Base-by-base conservation (phyloP, 2,113 vertebrate genomes). In the Telmatochromis sp. region DNA sequence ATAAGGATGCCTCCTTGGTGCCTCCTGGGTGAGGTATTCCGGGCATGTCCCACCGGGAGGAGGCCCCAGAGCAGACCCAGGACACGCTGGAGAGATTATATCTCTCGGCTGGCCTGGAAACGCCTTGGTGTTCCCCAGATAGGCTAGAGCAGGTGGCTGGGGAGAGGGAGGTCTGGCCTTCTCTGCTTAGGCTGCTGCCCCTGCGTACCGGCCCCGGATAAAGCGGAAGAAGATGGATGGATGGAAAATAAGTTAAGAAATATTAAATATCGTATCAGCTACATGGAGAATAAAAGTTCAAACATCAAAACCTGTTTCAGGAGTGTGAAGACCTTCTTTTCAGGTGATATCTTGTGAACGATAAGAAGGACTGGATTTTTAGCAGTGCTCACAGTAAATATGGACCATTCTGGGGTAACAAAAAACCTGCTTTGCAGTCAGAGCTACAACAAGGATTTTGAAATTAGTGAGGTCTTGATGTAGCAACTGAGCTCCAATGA, bases 121-220 rank as follows among this genome's bases (percentile, higher is more conserved):
- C 8, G 2, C 26, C 3, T 17, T 31, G 5, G 57, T 6, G 57
- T 60, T 31, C 8, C 8, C 5, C 0, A 0, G 57, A 60, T 31
- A 60, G 8, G 14, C 57, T 60, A 10, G 57, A 60, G 26, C 3
- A 60, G 57, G 5, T 31, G 26, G 57, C 57, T 17, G 14, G 26
- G 57, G 57, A 60, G 26, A 60, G 57, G 8, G 57, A 60, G 57
- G 57, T 60, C 57, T 60, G 57, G 57, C 2, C 57, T 60, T 60
- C 57, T 60, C 57, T 60, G 57, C 57, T 60, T 60, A 17, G 57
- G 8, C 57, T 60, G 57, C 57, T 60, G 57, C 57, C 28, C 57
- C 14, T 9, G 14, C 3, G 5, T 7, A 14, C 26, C 5, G 3
- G 26, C 55, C 55, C 23, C 7, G 0, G 55, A 58, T 58, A 58